These are phyloP conservation scores for Tyto alba DNA, from an alignment of 2,113 vertebrate species.

Conservation along the genomic window DNA sequence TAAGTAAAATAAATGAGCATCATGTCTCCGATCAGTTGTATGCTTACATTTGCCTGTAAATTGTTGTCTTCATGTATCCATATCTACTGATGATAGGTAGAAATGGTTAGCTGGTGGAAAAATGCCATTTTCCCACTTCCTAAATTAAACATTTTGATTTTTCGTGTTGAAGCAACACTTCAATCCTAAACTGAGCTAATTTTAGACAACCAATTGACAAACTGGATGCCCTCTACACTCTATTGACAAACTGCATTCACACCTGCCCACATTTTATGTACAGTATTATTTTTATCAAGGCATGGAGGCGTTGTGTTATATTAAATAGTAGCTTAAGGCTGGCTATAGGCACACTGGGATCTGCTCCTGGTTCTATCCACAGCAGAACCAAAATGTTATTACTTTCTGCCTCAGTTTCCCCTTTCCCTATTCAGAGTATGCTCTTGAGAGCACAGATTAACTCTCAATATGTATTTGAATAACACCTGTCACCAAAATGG, in stretches of 20 bases:
- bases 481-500: background rate
- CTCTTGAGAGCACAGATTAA: background rate
- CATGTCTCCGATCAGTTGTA: background rate
- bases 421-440: background rate
- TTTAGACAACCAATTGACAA: background rate
- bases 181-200: background rate
- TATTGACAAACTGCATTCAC: background rate
- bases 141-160: background rate
- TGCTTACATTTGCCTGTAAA: background rate
- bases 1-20: background rate
- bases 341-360: background rate
- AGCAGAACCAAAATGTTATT: accelerated
- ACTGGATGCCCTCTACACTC: background rate
- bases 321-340: background rate
- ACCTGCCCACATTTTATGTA: background rate
- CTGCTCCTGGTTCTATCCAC: accelerated
- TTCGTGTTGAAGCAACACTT: background rate
- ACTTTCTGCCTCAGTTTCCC: background rate
- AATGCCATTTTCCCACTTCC: background rate
- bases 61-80: background rate
- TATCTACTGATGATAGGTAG: background rate
- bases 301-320: accelerated
- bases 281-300: background rate
- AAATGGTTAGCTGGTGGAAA: background rate
- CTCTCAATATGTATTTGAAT: background rate